Percentiles rank a stretch among this genome's conserved stretches.
Conservation (phyloP, 35 echinoderm and acorn worm species). For the Holothuria glaberrima region DNA sequence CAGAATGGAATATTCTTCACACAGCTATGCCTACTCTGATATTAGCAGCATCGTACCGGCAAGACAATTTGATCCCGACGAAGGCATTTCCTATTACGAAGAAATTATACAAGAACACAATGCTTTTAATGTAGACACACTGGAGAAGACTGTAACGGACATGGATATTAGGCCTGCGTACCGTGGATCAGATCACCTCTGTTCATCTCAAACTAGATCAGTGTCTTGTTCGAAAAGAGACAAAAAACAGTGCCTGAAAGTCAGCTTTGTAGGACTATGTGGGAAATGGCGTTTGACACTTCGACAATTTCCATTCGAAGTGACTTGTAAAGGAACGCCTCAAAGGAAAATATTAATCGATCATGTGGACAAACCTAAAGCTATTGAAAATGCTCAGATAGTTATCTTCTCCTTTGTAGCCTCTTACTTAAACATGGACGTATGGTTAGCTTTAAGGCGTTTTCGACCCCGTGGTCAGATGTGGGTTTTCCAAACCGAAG, state of each 20-base stretch:
- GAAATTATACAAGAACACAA: no score
- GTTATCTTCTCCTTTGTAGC: background rate
- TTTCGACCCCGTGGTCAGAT: background rate
- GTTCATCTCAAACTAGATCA: no score
- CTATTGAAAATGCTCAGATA: background rate
- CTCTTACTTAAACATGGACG: background rate
- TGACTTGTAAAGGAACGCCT: background rate
- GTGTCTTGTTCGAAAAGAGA: no score
- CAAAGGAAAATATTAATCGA: background rate
- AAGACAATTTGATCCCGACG: no score
- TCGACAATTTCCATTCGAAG: background rate
- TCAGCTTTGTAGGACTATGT: background rate
- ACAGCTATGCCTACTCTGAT: no score
- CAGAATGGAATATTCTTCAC: no score
- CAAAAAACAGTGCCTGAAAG: background rate
- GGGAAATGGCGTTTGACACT: background rate
- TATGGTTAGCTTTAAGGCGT: background rate
- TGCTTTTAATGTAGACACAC: no score
- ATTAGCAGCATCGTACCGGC: no score
- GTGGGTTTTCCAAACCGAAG: background rate
- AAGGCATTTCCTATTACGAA: no score
- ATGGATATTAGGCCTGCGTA: no score
- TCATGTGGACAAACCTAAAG: background rate
- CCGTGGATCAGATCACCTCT: no score
- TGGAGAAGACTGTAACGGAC: no score